phyloP scores from a whole-genome alignment of 2,888 invertebrate genomes.

The Coleophora flavipennella region DNA sequence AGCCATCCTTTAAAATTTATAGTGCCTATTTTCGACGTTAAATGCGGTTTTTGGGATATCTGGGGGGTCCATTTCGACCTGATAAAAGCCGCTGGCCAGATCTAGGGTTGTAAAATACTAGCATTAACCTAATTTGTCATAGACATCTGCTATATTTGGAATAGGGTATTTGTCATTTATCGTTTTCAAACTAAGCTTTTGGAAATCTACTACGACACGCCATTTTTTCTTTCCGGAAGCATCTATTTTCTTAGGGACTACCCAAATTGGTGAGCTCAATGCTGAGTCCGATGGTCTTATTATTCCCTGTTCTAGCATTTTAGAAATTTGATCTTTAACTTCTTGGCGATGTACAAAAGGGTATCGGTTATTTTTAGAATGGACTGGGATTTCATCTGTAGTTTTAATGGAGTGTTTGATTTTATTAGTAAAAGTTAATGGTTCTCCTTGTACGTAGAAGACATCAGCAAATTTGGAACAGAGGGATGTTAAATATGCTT shows the following conservation, averaged over 20 bases:
- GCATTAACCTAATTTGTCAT: conserved; percentile 6
- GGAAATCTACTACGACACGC: conserved; percentile 4
- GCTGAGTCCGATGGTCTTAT: no score
- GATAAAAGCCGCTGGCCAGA: no score
- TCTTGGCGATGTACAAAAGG: no score
- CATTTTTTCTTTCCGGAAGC: conserved; percentile 5
- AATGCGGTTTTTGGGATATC: conserved; percentile 21
- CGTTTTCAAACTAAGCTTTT: conserved; percentile 1
- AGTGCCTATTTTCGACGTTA: conserved; percentile 6
- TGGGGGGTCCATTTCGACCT: no score
- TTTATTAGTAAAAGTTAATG: no score
- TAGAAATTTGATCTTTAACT: conserved; percentile 11
- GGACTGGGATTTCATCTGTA: conserved; percentile 8
- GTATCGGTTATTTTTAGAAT: conserved; percentile 7
- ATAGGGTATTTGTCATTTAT: conserved; percentile 4
- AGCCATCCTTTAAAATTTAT: neutral
- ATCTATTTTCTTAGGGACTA: no score
- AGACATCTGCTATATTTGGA: conserved; percentile 12
- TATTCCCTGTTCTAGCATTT: conserved; percentile 13
- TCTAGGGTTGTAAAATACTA: no score
- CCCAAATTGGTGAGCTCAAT: no score
- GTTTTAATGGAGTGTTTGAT: conserved; percentile 6
- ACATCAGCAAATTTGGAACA: conserved; percentile 11
- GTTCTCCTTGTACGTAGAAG: conserved; percentile 11
- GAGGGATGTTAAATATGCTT: conserved; percentile 6